Percentiles rank a stretch among this genome's conserved stretches.
Conservation (phyloP, 1,140 invertebrate genomes). For the Kradibia gibbosae region DNA sequence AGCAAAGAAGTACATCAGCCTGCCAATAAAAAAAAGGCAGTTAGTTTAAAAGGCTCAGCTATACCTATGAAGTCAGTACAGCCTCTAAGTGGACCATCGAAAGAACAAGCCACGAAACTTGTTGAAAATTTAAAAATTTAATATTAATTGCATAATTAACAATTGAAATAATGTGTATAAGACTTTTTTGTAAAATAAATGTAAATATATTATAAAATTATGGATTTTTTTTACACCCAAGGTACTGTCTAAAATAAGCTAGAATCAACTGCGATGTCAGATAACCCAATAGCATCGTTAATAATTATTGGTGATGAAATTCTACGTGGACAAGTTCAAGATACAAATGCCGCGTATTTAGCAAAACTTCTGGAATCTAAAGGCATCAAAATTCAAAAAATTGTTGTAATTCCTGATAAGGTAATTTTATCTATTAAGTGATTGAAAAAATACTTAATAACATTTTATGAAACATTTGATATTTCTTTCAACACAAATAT, state of each 20-base stretch:
- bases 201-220: slow-evolving; percentile 37
- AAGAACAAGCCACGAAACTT: slow-evolving; percentile 47
- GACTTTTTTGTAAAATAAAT: slow-evolving; percentile 46
- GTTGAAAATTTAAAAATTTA: slow-evolving; percentile 52
- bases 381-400: slow-evolving; percentile 77
- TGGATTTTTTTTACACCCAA: slow-evolving; percentile 17
- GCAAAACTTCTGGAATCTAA: slow-evolving; percentile 74
- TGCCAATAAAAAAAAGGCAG: slow-evolving; percentile 45
- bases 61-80: slow-evolving; percentile 3
- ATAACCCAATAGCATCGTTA: slow-evolving; percentile 67
- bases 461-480: not conserved
- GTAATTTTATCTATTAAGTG: slow-evolving; percentile 50
- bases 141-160: slow-evolving; percentile 3
- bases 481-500: no score
- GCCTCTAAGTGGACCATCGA: slow-evolving; percentile 24
- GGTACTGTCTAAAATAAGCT: slow-evolving; percentile 7
- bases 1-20: slow-evolving; percentile 54
- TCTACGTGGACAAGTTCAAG: slow-evolving; percentile 80
- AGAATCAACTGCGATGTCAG: slow-evolving; percentile 51
- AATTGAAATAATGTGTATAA: slow-evolving; percentile 37
- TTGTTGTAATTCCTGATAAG: slow-evolving; percentile 78
- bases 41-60: slow-evolving; percentile 18
- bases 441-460: not conserved
- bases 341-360: slow-evolving; percentile 81
- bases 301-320: slow-evolving; percentile 85